A percentile compares a stretch with the other conserved stretches of the same genome.
Conservation (phyloP, 2,113 vertebrate genomes). For the Pteronura brasiliensis region DNA sequence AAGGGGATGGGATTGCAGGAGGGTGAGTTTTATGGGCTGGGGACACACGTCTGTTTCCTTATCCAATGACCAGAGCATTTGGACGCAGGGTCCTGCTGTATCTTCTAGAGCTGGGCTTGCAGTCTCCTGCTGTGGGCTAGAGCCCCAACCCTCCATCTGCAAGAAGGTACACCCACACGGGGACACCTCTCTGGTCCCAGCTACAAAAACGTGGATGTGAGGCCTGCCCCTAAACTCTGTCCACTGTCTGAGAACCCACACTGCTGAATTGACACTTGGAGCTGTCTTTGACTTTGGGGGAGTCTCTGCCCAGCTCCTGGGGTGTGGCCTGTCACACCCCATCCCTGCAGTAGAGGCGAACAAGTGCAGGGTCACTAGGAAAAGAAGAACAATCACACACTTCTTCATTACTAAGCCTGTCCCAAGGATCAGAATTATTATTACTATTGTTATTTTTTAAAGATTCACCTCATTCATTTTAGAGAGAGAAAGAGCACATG, state of each 20-base stretch:
- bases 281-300: not conserved
- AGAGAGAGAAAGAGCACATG: not conserved
- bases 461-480: not conserved
- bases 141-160: too few species aligned
- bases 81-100: not conserved
- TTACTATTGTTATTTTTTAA: not conserved
- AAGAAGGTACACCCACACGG: too few species aligned
- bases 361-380: not conserved
- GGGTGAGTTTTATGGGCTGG: not conserved
- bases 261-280: not conserved
- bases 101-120: not conserved
- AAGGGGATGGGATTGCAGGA: too few species aligned
- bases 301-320: not conserved
- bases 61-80: too few species aligned
- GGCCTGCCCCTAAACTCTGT: not conserved
- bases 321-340: not conserved
- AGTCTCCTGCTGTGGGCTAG: not conserved
- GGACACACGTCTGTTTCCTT: not conserved
- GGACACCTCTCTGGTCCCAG: not conserved
- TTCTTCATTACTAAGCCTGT: not conserved
- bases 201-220: not conserved
- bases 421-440: not conserved
- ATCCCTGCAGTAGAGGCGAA: not conserved
- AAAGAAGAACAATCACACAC: not conserved
- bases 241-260: not conserved